Conservation (phyloP, 2,888 invertebrate genomes). For the Leptinotarsa haldemani region DNA sequence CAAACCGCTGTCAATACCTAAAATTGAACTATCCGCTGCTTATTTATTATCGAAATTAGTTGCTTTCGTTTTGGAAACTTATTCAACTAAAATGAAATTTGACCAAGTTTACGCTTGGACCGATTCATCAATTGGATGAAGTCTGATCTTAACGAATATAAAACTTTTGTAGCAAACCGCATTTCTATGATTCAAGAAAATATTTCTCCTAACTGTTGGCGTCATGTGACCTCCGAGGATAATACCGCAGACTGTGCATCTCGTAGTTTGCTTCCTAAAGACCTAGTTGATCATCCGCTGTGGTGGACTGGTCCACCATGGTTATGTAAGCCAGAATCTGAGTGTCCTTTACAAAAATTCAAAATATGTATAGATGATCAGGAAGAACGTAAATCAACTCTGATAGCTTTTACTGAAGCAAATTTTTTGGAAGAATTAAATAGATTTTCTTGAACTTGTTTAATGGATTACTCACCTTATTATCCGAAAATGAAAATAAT, state of each 20-base stretch:
- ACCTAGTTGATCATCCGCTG: constrained; percentile 10
- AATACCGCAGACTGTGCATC: too few species aligned
- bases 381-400: constrained; percentile 6
- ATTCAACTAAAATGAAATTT: constrained; percentile 18
- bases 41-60: not conserved
- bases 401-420: constrained; percentile 4
- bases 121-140: constrained; percentile 23
- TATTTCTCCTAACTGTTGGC: not conserved
- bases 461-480: too few species aligned
- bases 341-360: constrained; percentile 13
- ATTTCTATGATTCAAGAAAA: constrained; percentile 6
- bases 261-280: constrained; percentile 3
- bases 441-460: constrained; percentile 16
- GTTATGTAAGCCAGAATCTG: constrained; percentile 5
- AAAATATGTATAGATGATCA: not conserved
- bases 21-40: too few species aligned
- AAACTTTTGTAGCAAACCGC: constrained; percentile 25
- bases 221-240: too few species aligned
- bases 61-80: constrained; percentile 1
- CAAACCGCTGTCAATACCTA: too few species aligned
- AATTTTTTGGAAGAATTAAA: constrained; percentile 10
- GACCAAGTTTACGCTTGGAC: constrained; percentile 19
- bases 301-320: constrained; percentile 19
- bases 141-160: constrained; percentile 13
- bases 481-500: too few species aligned